Conservation (phyloP, 1,140 invertebrate species). For the Araneus ventricosus region DNA sequence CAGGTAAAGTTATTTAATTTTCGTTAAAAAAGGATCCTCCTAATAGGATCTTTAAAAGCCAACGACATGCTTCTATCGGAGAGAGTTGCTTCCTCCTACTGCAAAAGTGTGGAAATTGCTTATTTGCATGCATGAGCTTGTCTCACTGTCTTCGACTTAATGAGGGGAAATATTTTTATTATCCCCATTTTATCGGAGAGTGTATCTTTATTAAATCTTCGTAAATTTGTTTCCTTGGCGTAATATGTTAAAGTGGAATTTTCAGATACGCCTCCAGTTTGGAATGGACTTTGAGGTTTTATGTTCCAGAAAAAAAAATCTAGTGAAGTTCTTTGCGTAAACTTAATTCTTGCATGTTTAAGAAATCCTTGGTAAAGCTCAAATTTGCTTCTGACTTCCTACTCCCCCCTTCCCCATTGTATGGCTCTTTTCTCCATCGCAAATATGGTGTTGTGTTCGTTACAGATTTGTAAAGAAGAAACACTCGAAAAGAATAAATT, state of each 20-base stretch:
- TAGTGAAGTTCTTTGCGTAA: no score
- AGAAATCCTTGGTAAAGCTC: no score
- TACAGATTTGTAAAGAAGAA: no score
- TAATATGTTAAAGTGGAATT: not conserved
- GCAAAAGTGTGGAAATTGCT: not conserved
- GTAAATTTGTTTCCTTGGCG: not conserved
- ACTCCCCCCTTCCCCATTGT: no score
- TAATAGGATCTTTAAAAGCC: constrained; percentile 34
- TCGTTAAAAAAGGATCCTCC: not conserved
- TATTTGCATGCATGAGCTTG: constrained; percentile 9
- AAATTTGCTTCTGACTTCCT: no score
- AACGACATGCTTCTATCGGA: not conserved
- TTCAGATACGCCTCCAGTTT: not conserved
- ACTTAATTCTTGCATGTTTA: no score
- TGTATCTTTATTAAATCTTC: constrained; percentile 4
- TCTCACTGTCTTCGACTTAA: not conserved
- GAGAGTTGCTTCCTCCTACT: not conserved
- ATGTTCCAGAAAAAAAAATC: no score
- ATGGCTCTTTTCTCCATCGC: no score
- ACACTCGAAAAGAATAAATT: no score
- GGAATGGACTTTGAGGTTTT: no score
- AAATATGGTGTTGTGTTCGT: no score
- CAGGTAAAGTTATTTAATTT: constrained; percentile 26
- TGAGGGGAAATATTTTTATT: constrained; percentile 40
- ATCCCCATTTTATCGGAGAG: not conserved